Conservation (phyloP, 2,888 invertebrate species). For the Pyrochroa serraticornis region DNA sequence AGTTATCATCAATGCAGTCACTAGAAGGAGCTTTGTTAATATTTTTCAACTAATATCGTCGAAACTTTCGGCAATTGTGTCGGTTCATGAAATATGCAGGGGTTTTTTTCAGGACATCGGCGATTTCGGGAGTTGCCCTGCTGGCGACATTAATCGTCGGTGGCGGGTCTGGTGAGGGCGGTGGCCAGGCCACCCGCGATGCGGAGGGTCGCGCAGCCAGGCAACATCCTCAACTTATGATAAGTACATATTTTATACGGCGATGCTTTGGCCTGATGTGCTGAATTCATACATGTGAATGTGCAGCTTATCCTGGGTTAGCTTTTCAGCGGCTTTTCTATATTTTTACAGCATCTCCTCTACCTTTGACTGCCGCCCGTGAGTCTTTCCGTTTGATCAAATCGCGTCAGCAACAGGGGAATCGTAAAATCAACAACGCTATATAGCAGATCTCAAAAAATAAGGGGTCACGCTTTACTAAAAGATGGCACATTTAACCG, state of each 20-base stretch:
- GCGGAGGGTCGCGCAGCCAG: conserved; percentile 17
- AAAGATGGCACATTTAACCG: too few relatives aligned
- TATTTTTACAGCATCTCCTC: conserved; percentile 50
- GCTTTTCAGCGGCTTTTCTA: conserved; percentile 53
- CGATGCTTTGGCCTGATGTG: conserved; percentile 69
- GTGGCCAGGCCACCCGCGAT: conserved; percentile 15
- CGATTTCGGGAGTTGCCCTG: neutral
- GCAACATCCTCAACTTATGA: conserved; percentile 50
- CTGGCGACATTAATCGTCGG: conserved; percentile 8
- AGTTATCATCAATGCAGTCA: too few relatives aligned
- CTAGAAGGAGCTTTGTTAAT: too few relatives aligned
- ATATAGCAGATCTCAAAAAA: conserved; percentile 12
- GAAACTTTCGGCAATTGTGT: neutral
- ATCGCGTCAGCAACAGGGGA: conserved; percentile 45
- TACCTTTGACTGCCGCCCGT: conserved; percentile 35
- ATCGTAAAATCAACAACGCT: conserved; percentile 38
- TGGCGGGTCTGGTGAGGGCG: conserved; percentile 7
- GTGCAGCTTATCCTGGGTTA: conserved; percentile 58
- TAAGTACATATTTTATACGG: conserved; percentile 57
- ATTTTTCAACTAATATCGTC: too few relatives aligned
- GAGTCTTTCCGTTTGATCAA: conserved; percentile 42
- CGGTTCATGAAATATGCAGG: conserved; percentile 5
- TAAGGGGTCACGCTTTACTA: too few relatives aligned
- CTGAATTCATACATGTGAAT: conserved; percentile 76
- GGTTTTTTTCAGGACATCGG: conserved; percentile 1